Percentiles rank a stretch among this genome's conserved stretches.
These are phyloP conservation scores for Urocyon cinereoargenteus DNA, from an alignment of 2,797 vertebrate species.

Conservation along the genomic window DNA sequence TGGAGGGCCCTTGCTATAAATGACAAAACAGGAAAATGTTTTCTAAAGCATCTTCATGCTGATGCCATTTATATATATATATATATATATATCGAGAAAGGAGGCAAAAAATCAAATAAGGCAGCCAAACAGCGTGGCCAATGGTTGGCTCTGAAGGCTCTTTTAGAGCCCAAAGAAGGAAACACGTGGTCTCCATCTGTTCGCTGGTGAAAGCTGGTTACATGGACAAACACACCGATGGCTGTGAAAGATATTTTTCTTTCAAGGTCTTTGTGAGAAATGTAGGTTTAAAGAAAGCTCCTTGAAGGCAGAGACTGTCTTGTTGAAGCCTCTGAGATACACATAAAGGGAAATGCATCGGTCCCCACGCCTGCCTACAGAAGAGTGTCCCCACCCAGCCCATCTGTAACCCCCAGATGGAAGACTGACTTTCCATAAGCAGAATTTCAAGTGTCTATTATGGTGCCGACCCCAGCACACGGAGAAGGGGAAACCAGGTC, in stretches of 20 bases:
- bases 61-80: neutral
- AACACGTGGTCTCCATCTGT: neutral
- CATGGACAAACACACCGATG: too few relatives aligned
- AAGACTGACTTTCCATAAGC: neutral
- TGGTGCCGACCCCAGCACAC: neutral
- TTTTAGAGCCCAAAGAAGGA: neutral
- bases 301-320: neutral
- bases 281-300: neutral
- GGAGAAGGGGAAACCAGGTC: neutral
- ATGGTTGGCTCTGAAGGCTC: neutral
- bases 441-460: neutral
- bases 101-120: neutral
- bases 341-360: neutral
- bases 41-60: neutral
- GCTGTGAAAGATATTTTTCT: neutral
- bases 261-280: neutral
- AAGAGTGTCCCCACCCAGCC: neutral
- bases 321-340: neutral
- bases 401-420: rapidly evolving
- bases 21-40: neutral
- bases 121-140: neutral
- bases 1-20: neutral
- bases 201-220: neutral
- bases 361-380: neutral
- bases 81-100: neutral